These are phyloP conservation scores for Collichthys lucidus DNA, from an alignment of 2,113 vertebrate genomes.

Conservation along the genomic window DNA sequence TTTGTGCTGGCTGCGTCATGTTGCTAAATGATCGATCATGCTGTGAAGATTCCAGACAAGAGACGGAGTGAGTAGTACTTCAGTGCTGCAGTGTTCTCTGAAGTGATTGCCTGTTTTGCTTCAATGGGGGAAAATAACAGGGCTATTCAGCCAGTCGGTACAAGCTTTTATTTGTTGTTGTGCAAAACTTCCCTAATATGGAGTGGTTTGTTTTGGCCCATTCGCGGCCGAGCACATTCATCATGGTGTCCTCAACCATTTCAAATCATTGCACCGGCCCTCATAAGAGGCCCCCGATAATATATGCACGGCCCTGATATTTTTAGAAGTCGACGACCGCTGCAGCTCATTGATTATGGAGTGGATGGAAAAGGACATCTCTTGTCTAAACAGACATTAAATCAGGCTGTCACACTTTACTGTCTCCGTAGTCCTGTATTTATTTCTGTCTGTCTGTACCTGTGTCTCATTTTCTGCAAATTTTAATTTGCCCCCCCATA, in stretches of 20 bases:
- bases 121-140: constrained; percentile 27
- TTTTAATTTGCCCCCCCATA: constrained; percentile 35
- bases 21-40: constrained; percentile 36
- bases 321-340: constrained; percentile 48
- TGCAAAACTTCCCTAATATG: constrained; percentile 21
- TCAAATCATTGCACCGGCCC: constrained; percentile 16
- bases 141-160: constrained; percentile 8
- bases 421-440: constrained; percentile 17
- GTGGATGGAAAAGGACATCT: constrained; percentile 23
- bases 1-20: constrained; percentile 35
- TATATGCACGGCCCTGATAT: constrained; percentile 28
- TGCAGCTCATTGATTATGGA: constrained; percentile 22
- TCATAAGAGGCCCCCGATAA: constrained; percentile 16
- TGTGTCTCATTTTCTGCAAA: constrained; percentile 7
- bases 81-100: constrained; percentile 26
- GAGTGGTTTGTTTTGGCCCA: neutral
- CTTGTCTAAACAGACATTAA: constrained; percentile 5
- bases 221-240: constrained; percentile 6
- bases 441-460: neutral
- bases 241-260: constrained; percentile 32
- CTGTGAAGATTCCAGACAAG: constrained; percentile 49
- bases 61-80: constrained; percentile 21
- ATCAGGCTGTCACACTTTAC: constrained; percentile 43
- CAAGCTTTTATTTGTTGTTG: constrained; percentile 48
- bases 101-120: constrained; percentile 48